Conservation (phyloP, 2,113 vertebrate genomes). For the Anthoscopus minutus region DNA sequence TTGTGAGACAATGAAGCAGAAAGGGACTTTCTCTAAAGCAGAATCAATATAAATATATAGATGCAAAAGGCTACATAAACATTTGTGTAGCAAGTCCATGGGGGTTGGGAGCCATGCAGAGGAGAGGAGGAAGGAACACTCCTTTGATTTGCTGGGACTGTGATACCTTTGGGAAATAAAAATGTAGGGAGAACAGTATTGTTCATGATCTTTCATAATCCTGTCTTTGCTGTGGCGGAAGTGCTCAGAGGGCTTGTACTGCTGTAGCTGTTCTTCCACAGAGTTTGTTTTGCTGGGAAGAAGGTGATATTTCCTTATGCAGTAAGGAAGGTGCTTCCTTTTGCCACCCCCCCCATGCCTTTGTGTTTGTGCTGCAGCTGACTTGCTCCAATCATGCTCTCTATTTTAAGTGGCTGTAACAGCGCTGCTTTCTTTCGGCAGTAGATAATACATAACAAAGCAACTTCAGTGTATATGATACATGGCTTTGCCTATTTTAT, state of each 20-base stretch:
- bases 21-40: neutral
- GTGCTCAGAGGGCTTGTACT: neutral
- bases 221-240: neutral
- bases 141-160: neutral
- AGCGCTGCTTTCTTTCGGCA: neutral
- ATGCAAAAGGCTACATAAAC: neutral
- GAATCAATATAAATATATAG: neutral
- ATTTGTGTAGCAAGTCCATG: neutral
- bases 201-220: neutral
- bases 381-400: neutral
- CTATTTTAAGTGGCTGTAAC: neutral
- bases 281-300: neutral
- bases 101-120: rapidly evolving
- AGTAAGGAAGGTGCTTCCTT: neutral
- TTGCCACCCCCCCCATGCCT: neutral
- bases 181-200: neutral
- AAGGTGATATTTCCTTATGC: neutral
- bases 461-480: neutral
- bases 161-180: constrained; percentile 15
- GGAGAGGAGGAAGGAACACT: neutral
- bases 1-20: neutral
- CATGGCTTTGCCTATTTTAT: neutral
- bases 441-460: neutral
- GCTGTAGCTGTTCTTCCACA: neutral
- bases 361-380: neutral